A percentile compares a stretch with the other conserved stretches of the same genome.
phyloP scores from a whole-genome alignment of 2,888 invertebrate species.

The Drosophila tanythrix region DNA sequence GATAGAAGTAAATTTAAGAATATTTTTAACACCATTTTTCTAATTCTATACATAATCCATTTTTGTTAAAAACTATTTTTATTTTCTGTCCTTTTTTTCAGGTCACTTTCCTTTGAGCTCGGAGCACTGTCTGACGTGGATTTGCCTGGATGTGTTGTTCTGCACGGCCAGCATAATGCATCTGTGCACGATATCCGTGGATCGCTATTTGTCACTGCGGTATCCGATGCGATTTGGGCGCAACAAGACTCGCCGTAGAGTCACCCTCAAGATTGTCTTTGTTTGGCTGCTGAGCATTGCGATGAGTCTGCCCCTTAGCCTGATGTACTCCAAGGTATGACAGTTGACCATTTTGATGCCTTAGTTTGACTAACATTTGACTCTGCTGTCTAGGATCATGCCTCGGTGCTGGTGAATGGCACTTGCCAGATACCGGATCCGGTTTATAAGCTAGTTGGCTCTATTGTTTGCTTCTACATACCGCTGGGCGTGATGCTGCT shows the following conservation, averaged over 20 bases:
- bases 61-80: background rate
- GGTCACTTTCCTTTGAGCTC: conserved; percentile 93
- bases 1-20: background rate
- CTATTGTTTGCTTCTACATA: conserved; percentile 97
- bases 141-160: conserved; percentile 96
- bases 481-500: conserved; percentile 97
- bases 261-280: conserved; percentile 95
- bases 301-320: conserved; percentile 94
- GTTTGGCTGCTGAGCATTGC: conserved; percentile 97
- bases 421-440: conserved; percentile 95
- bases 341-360: background rate
- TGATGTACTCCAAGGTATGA: conserved; percentile 94
- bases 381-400: conserved; percentile 88
- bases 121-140: conserved; percentile 96
- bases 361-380: background rate
- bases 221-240: conserved; percentile 97
- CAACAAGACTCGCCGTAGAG: conserved; percentile 93
- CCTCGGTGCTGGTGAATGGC: conserved; percentile 92
- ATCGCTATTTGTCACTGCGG: conserved; percentile 95
- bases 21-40: background rate
- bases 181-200: conserved; percentile 97
- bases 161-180: conserved; percentile 99
- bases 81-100: conserved; percentile 84
- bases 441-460: conserved; percentile 95
- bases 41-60: background rate